Percentiles rank a stretch among this genome's conserved stretches.
These are phyloP conservation scores for Spheniscus humboldti DNA, from an alignment of 2,797 vertebrate species.

Conservation along the genomic window DNA sequence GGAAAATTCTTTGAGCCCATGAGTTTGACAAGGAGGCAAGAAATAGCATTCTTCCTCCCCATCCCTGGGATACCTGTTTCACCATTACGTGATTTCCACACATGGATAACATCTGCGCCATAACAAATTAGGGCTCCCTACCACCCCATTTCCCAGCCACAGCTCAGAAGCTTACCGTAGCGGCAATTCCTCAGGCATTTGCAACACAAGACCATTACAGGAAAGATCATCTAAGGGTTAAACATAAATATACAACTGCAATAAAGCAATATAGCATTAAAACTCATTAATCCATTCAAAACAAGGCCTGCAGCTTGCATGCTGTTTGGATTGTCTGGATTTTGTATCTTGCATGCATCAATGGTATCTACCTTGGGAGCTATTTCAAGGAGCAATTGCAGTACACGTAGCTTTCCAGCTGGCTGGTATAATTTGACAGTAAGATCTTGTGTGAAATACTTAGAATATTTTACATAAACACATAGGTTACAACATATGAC, in stretches of 20 bases:
- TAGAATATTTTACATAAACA: neutral
- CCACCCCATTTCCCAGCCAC: neutral
- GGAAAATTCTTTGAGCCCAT: neutral
- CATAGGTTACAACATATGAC: neutral
- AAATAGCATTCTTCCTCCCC: neutral
- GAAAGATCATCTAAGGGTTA: neutral
- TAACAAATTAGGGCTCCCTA: neutral
- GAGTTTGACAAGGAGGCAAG: neutral
- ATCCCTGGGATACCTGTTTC: neutral
- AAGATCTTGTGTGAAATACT: neutral
- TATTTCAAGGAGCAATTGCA: neutral
- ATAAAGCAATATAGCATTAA: neutral
- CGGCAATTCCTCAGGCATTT: neutral
- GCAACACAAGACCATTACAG: neutral
- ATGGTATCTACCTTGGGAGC: neutral
- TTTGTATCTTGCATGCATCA: neutral
- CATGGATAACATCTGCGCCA: fast-evolving
- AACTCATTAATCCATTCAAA: neutral
- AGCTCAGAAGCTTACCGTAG: neutral
- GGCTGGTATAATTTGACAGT: neutral
- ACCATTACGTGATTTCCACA: neutral
- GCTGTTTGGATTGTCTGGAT: neutral
- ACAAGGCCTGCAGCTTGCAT: neutral
- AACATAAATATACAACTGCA: neutral
- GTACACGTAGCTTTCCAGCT: neutral